phyloP scores from a whole-genome alignment of 2,888 invertebrate species.

The Sphecodes monilicornis region DNA sequence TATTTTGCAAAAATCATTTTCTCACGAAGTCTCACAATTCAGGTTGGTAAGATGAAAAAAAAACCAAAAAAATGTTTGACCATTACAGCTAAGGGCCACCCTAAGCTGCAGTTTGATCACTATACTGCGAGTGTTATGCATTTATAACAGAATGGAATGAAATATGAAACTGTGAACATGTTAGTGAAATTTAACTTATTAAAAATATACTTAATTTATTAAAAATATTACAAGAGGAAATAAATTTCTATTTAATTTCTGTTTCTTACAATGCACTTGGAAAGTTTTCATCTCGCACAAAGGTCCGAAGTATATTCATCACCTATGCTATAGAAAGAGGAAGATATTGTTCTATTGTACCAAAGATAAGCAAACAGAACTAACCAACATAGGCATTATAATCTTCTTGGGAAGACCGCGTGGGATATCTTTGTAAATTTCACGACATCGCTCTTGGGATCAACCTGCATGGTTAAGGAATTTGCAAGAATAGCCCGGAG shows the following conservation, averaged over 20 bases:
- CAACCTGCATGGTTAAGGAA: not conserved
- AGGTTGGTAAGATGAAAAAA: no score
- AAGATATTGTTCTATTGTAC: not conserved
- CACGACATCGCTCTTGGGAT: not conserved
- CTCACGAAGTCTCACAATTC: no score
- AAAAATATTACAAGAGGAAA: no score
- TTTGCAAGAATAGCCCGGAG: constrained; percentile 1
- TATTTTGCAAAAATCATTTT: no score
- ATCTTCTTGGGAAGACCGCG: not conserved
- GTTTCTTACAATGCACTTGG: not conserved
- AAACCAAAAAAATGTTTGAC: no score
- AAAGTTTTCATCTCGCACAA: not conserved
- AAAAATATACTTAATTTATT: no score
- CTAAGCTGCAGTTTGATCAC: not conserved
- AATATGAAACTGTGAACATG: not conserved
- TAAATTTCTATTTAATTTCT: not conserved
- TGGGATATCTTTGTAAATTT: constrained; percentile 8
- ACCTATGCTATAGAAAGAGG: not conserved
- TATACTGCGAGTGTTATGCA: not conserved
- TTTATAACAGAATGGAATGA: not conserved
- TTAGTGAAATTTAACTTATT: not conserved
- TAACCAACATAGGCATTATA: not conserved
- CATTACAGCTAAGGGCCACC: no score
- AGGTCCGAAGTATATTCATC: not conserved
- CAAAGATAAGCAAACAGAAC: not conserved